phyloP scores from a whole-genome alignment of 53 echinoderm and acorn worm genomes.

The Henricia sp. region DNA sequence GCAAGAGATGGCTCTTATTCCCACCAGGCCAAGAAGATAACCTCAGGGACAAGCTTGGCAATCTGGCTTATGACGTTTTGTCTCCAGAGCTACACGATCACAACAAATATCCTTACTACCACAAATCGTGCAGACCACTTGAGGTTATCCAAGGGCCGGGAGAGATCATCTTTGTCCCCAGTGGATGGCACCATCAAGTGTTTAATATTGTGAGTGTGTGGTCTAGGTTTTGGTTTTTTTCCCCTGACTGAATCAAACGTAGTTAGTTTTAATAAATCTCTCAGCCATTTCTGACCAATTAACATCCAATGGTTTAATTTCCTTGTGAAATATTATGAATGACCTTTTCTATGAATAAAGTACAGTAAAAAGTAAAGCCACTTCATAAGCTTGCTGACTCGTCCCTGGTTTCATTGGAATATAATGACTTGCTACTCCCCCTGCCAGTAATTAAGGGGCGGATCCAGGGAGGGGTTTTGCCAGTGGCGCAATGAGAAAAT shows the following conservation, averaged over 20 bases:
- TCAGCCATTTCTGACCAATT: background rate
- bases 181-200: constrained; percentile 99
- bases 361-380: too few relatives aligned
- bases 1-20: constrained; percentile 84
- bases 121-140: constrained; percentile 61
- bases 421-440: too few relatives aligned
- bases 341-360: too few relatives aligned
- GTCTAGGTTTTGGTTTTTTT: too few relatives aligned
- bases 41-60: constrained; percentile 76
- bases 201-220: constrained; percentile 93
- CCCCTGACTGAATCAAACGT: too few relatives aligned
- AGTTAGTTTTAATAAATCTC: too few relatives aligned
- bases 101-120: constrained; percentile 70
- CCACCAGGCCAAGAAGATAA: constrained; percentile 86
- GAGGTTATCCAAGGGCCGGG: constrained; percentile 94
- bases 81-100: constrained; percentile 70
- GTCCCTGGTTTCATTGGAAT: too few relatives aligned
- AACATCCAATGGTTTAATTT: background rate
- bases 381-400: too few relatives aligned
- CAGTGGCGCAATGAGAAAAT: too few relatives aligned
- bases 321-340: too few relatives aligned
- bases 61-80: constrained; percentile 89
- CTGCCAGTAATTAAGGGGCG: too few relatives aligned
- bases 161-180: constrained; percentile 95
- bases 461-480: too few relatives aligned